These are phyloP conservation scores for Colossoma macropomum DNA, from an alignment of 2,113 vertebrate genomes.

Conservation along the genomic window DNA sequence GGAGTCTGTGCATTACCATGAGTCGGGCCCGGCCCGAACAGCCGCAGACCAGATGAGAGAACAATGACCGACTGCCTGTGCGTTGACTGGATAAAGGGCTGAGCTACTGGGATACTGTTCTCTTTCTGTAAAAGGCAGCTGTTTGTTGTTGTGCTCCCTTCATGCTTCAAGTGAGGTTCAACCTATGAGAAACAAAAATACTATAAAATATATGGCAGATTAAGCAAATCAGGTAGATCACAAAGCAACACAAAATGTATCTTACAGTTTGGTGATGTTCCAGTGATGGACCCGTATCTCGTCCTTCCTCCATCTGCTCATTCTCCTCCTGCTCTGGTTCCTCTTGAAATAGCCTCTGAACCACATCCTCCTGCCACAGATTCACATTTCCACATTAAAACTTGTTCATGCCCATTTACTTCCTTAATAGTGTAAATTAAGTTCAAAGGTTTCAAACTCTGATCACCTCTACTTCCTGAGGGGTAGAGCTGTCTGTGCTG, in stretches of 20 bases:
- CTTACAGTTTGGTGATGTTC: constrained; percentile 60
- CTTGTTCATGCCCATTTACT: background rate
- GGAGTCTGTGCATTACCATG: constrained; percentile 31
- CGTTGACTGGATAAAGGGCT: constrained; percentile 65
- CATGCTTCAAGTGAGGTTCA: constrained; percentile 39
- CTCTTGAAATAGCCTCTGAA: constrained; percentile 75
- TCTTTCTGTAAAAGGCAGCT: background rate
- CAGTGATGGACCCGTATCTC: constrained; percentile 23
- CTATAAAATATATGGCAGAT: background rate
- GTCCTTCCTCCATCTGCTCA: constrained; percentile 21
- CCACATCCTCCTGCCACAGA: constrained; percentile 64
- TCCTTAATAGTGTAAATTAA: constrained; percentile 11
- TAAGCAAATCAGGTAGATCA: background rate
- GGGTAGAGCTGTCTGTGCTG: constrained; percentile 41
- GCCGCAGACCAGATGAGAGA: constrained; percentile 73
- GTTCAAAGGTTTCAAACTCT: background rate
- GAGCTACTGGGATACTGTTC: constrained; percentile 25
- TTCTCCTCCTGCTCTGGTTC: constrained; percentile 63
- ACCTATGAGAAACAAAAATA: constrained; percentile 47
- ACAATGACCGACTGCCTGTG: constrained; percentile 78
- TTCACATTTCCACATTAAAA: constrained; percentile 15
- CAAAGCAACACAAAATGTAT: background rate
- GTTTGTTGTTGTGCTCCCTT: background rate
- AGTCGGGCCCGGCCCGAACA: constrained; percentile 54
- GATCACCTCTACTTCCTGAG: constrained; percentile 65